These are phyloP conservation scores for Chironomus riparius DNA, from an alignment of 2,888 invertebrate species.

Conservation along the genomic window DNA sequence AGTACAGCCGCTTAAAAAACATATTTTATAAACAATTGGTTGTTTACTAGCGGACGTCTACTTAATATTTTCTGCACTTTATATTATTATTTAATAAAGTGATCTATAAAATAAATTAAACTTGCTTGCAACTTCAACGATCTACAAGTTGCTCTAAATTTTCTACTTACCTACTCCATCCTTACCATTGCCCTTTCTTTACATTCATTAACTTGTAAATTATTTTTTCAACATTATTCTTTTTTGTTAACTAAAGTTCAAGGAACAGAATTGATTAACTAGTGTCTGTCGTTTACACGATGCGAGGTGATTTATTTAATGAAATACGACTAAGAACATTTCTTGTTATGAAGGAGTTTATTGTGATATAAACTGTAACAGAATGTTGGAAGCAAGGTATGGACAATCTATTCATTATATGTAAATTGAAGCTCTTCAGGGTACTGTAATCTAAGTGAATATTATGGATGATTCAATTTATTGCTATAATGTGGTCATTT, in stretches of 20 bases:
- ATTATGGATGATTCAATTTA: too few relatives aligned
- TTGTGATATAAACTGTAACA: not conserved
- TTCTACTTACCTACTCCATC: not conserved
- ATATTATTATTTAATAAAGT: too few relatives aligned
- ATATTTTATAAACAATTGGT: too few relatives aligned
- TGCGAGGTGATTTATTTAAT: not conserved
- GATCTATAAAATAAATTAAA: not conserved
- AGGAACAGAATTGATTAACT: not conserved
- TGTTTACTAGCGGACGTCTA: too few relatives aligned
- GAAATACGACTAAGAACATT: not conserved
- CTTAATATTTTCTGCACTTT: too few relatives aligned
- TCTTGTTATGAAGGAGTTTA: not conserved
- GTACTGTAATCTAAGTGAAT: too few relatives aligned
- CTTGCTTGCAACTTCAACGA: not conserved
- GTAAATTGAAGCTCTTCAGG: too few relatives aligned
- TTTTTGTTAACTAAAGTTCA: not conserved
- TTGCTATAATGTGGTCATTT: too few relatives aligned
- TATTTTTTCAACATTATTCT: not conserved
- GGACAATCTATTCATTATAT: not conserved
- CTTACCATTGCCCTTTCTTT: not conserved
- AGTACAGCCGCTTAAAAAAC: too few relatives aligned
- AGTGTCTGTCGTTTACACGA: not conserved
- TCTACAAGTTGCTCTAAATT: not conserved
- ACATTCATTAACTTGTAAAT: not conserved
- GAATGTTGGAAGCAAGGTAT: not conserved